Percentiles rank a stretch among this genome's conserved stretches.
These are phyloP conservation scores for Vireo altiloquus DNA, from an alignment of 2,113 vertebrate species.

Conservation along the genomic window DNA sequence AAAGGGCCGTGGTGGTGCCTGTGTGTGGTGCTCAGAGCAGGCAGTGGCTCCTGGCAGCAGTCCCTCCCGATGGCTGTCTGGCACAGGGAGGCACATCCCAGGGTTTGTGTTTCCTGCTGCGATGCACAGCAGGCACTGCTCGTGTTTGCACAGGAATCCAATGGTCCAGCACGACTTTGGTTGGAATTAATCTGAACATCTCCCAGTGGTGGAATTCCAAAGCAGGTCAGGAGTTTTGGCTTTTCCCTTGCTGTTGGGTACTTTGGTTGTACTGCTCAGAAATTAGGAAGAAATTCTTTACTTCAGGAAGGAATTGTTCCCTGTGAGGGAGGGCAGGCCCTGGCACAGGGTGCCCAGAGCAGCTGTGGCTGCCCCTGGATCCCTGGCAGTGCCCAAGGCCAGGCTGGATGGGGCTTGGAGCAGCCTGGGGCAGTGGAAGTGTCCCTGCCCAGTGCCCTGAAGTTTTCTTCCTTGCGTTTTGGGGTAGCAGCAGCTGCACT, in stretches of 20 bases:
- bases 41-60: not conserved
- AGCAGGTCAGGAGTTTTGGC: not conserved
- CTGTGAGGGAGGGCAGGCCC: accelerated
- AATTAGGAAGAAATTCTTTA: not conserved
- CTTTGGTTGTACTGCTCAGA: not conserved
- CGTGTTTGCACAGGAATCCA: not conserved
- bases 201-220: not conserved
- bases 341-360: not conserved
- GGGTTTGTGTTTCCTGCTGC: not conserved
- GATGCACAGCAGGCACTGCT: accelerated
- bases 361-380: not conserved
- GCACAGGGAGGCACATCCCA: accelerated
- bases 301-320: not conserved
- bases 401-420: not conserved
- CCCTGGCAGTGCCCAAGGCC: not conserved
- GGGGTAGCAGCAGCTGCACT: not conserved
- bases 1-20: accelerated
- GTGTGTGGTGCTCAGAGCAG: accelerated
- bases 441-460: not conserved
- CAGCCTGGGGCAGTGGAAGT: accelerated
- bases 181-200: not conserved
- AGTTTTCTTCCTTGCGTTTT: accelerated
- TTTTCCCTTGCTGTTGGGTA: not conserved
- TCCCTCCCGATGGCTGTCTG: accelerated
- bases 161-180: accelerated